Percentiles rank a stretch among this genome's conserved stretches.
These are phyloP conservation scores for Sylvia borin DNA, from an alignment of 2,797 vertebrate genomes.

Conservation along the genomic window DNA sequence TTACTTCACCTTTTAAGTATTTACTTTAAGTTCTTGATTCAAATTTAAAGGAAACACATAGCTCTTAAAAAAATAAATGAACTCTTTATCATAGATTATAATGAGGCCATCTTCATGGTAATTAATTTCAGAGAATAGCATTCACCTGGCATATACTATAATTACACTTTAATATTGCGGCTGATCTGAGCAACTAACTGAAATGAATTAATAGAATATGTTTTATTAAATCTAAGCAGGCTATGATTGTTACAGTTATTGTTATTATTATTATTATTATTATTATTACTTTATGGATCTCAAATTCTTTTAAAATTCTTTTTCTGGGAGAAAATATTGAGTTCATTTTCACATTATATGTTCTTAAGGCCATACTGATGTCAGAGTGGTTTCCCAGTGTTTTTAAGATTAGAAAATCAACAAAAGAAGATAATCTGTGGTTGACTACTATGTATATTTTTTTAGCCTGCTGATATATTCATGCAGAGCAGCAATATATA, in stretches of 20 bases:
- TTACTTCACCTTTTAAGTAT: not conserved
- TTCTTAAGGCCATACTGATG: not conserved
- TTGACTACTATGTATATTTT: not conserved
- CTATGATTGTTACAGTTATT: not conserved
- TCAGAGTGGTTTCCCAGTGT: not conserved
- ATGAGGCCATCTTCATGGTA: not conserved
- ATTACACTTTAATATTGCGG: conserved; percentile 6
- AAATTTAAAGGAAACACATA: conserved; percentile 3
- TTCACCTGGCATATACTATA: not conserved
- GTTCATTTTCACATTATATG: not conserved
- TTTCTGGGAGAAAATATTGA: not conserved
- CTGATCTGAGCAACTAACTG: not conserved
- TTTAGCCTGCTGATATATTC: not conserved
- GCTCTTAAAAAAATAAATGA: conserved; percentile 1
- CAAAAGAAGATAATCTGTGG: not conserved
- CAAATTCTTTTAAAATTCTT: not conserved
- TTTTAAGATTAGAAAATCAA: not conserved
- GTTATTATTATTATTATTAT: too few relatives aligned
- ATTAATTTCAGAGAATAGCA: conserved; percentile 8
- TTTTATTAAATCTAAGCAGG: not conserved
- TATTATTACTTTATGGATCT: not conserved
- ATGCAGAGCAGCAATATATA: not conserved
- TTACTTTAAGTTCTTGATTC: conserved; percentile 1
- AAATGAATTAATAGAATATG: not conserved
- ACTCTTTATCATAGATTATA: not conserved